Base-by-base conservation (phyloP, 2,888 invertebrate genomes). In the Fissipunctia ypsillon region DNA sequence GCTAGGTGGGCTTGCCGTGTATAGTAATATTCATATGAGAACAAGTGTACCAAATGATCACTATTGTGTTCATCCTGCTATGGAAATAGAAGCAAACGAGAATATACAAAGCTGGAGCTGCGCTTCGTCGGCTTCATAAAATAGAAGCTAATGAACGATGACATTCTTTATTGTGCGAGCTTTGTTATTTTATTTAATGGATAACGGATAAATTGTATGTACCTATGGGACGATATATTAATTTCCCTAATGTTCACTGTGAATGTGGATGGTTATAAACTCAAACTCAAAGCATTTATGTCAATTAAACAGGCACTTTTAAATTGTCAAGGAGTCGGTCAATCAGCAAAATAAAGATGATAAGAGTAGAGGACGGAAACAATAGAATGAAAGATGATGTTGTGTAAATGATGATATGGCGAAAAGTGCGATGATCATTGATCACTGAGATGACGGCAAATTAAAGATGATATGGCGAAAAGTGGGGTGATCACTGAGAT, bases 41-140 rank as follows among this genome's bases (percentile, higher is more conserved):
- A 70, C 66, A 72, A 65, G 73, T 71, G 52, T 69, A 84, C 69
- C 56, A 72, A 84, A 84, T 68, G 60, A 82, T 73, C 57, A 63
- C 57, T 74, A 65, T 76, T 76, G 72, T 76, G 63, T 57, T 71
- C 67, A 54, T 45, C 41, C 38, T 61, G 54, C 28, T 56, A 69
- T 69, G 48, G 66, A 74, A 71, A 70, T 79, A 68, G 25, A 43
- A 66, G 57, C 41, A 41, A 56, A 45, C 52, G 31, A 57, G 60
- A 69, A 69, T 48, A 78, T 69, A 69, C 48, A 50, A 69, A 50
- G 61, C 52, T 52, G 16, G 19, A 35, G 52, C 52, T 41, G 52
- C 68, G 70, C 70, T 74, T 68, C 74, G 25, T 65, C 48, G 56
- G 52, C 35, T 82, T 69, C 60, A 57, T 61, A 65, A 60, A 71